These are phyloP conservation scores for Steatocranus sp. DNA, from an alignment of 2,797 vertebrate genomes.

Conservation along the genomic window DNA sequence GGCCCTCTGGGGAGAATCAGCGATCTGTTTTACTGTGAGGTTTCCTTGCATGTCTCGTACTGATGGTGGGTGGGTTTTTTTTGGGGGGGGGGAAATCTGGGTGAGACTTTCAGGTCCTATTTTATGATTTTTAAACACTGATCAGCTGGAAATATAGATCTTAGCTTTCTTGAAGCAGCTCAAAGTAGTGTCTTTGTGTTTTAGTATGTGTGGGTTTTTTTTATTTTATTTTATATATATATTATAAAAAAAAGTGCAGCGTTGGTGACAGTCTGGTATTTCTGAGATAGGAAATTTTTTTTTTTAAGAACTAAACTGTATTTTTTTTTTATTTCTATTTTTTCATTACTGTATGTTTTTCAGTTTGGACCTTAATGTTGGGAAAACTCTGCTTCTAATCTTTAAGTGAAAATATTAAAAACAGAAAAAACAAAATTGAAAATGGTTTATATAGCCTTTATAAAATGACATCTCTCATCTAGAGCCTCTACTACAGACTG, in stretches of 20 bases:
- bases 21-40: constrained; percentile 25
- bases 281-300: background rate
- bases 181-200: background rate
- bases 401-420: background rate
- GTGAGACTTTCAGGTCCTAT: background rate
- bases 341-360: background rate
- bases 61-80: background rate
- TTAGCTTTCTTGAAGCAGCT: background rate
- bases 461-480: background rate
- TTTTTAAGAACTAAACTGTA: background rate
- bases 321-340: background rate
- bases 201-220: background rate
- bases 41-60: constrained; percentile 8
- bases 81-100: background rate
- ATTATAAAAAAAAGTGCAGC: background rate
- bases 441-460: background rate
- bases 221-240: background rate
- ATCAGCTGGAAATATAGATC: background rate
- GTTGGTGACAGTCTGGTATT: background rate
- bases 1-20: constrained; percentile 3
- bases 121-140: background rate
- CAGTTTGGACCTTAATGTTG: background rate
- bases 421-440: background rate
- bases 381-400: background rate
- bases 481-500: background rate